A percentile compares a stretch with the other conserved stretches of the same genome.
phyloP scores from a whole-genome alignment of 2,797 vertebrate genomes.

The Ctenochaetus hawaiiensis region DNA sequence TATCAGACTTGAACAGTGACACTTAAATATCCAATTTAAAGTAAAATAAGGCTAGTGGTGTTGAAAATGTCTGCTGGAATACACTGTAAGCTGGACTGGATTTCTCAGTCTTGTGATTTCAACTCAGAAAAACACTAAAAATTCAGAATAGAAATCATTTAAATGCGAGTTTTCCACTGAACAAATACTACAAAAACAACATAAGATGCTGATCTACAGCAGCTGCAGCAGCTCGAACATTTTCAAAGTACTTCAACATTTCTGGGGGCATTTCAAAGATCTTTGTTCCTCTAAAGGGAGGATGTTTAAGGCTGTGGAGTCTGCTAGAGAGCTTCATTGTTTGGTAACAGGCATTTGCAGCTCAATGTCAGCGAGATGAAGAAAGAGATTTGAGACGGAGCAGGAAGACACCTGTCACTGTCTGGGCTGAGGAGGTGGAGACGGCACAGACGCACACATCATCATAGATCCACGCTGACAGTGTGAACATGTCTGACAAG shows the following conservation, averaged over 20 bases:
- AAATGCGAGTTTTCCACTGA: no score
- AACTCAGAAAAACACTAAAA: background rate
- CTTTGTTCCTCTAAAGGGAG: background rate
- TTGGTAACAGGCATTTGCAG: slow-evolving; percentile 16
- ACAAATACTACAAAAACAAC: background rate
- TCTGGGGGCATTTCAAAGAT: background rate
- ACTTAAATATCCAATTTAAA: no score
- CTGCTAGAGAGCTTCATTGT: slow-evolving; percentile 1
- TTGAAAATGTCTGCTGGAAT: no score
- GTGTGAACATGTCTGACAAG: slow-evolving; percentile 2
- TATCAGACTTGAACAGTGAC: background rate
- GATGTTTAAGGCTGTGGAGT: no score
- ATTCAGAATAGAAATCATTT: background rate
- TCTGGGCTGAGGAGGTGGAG: slow-evolving; percentile 20
- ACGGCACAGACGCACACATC: background rate
- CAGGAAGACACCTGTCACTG: slow-evolving; percentile 32
- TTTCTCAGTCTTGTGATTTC: background rate
- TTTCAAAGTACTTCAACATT: background rate
- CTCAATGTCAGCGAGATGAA: slow-evolving; percentile 22
- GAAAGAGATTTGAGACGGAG: slow-evolving; percentile 22
- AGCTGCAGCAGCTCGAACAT: background rate
- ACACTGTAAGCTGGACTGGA: background rate
- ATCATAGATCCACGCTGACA: slow-evolving; percentile 10
- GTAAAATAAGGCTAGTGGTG: no score
- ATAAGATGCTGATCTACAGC: background rate